Conservation (phyloP, 2,888 invertebrate genomes). For the Cephus sareptanus region DNA sequence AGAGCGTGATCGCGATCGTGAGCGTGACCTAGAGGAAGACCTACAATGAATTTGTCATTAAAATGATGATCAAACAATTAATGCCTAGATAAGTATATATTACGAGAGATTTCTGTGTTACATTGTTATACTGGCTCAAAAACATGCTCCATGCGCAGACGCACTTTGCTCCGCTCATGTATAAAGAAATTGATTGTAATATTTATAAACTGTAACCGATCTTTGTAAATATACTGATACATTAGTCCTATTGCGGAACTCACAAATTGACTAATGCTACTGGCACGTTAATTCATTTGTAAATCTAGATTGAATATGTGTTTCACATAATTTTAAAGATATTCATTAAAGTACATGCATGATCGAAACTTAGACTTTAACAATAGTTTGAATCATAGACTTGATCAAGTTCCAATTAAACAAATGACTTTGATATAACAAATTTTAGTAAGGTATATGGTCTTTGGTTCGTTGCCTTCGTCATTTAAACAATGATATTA, state of each 20-base stretch:
- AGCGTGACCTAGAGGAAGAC: constrained; percentile 59
- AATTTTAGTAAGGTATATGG: neutral
- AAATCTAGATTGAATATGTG: neutral
- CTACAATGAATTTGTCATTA: constrained; percentile 39
- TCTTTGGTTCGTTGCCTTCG: neutral
- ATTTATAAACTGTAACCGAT: neutral
- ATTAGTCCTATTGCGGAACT: neutral
- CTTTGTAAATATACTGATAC: neutral
- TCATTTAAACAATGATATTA: neutral
- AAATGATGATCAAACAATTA: constrained; percentile 13
- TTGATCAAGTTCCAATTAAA: neutral
- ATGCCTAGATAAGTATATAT: constrained; percentile 12
- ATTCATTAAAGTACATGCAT: neutral
- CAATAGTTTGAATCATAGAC: neutral
- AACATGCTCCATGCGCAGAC: neutral
- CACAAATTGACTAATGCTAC: neutral
- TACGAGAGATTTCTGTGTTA: constrained; percentile 2
- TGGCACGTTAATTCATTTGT: neutral
- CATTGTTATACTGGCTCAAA: constrained; percentile 5
- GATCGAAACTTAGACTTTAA: neutral
- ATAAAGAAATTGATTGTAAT: neutral
- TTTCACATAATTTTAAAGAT: neutral
- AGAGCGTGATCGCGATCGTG: constrained; percentile 64
- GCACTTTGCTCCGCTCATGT: neutral
- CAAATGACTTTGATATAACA: neutral